Evolutionary conservation across 2,113 vertebrate species (phyloP).

Genomic region (Polyodon spathula): DNA sequence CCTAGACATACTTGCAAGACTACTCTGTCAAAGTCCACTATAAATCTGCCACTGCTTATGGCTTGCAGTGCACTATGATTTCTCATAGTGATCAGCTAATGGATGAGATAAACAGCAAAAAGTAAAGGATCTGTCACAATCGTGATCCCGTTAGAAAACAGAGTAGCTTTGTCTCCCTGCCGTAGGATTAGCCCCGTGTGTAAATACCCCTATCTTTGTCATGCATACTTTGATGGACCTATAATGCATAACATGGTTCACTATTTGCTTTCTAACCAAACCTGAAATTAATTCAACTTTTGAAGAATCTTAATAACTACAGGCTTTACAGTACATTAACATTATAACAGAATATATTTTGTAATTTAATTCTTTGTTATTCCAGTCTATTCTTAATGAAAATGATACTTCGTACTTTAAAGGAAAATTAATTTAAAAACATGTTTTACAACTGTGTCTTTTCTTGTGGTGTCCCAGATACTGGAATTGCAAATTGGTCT

Average conservation of each 20-base stretch:
- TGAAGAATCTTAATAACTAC: conserved; percentile 16
- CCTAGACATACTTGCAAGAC: no score
- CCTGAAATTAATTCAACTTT: conserved; percentile 14
- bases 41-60: no score
- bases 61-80: neutral
- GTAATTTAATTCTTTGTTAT: conserved; percentile 14
- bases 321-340: conserved; percentile 2
- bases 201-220: conserved; percentile 46
- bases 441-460: neutral
- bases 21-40: no score
- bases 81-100: neutral
- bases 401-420: conserved; percentile 18
- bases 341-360: conserved; percentile 3
- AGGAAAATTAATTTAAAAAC: conserved; percentile 13
- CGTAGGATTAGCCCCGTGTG: conserved; percentile 34
- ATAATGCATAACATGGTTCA: neutral
- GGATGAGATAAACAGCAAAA: neutral
- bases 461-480: neutral
- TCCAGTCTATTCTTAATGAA: conserved; percentile 17
- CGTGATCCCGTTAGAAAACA: neutral
- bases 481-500: neutral
- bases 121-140: neutral
- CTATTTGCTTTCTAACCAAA: conserved; percentile 15
- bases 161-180: conserved; percentile 26
- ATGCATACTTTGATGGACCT: conserved; percentile 35